Evolutionary conservation across 2,888 invertebrate genomes (phyloP), one percentile per base, ranked within the genome.

Genomic region (Eurytoma adleriae): DNA sequence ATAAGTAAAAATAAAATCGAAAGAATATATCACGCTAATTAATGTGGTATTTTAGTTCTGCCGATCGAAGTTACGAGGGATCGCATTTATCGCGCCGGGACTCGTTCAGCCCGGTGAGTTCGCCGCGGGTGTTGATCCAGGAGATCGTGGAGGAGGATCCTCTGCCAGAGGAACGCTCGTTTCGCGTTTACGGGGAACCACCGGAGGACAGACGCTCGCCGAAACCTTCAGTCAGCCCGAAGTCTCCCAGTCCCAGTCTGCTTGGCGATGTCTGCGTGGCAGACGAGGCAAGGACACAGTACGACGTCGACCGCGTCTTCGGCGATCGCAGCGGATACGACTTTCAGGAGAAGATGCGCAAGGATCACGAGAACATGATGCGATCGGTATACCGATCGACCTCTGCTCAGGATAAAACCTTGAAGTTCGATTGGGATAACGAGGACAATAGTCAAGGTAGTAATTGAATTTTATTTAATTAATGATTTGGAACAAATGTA

Each of bases 351-450:
- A 82, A 82, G 14, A 13, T 62, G 1, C 13, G 7, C 13, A 82
- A 80, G 30, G 62, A 82, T 4, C 66, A 76, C 0, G 80, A 78
- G 48, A 80, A 82, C 7, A 30, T 61, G 50, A 78, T 71, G 52
- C 66, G 72, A 1, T 70, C 73, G 52, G 61, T 68, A 1, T 20
- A 78, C 18, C 40, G 82, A 13, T 62, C 71, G 14, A 82, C 24
- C 4, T 82, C 82, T 1, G 82, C 82, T 0, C 14, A 30, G 40
- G 82, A 78, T 12, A 61, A 59, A 2, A 54, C 5, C 4, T 52
- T 52, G 0, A 78, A 27, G 40, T 70, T 66, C 68, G 67, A 74
- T 16, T 73, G 48, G 78, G n/a, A 68, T 18, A 70, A 62, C 0
- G 68, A 66, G 0, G 50, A 50, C 1, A 54, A 1, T 62, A 24